Evolutionary conservation across 23 tunicate genomes (phyloP).

Genomic region (Styela clava): DNA sequence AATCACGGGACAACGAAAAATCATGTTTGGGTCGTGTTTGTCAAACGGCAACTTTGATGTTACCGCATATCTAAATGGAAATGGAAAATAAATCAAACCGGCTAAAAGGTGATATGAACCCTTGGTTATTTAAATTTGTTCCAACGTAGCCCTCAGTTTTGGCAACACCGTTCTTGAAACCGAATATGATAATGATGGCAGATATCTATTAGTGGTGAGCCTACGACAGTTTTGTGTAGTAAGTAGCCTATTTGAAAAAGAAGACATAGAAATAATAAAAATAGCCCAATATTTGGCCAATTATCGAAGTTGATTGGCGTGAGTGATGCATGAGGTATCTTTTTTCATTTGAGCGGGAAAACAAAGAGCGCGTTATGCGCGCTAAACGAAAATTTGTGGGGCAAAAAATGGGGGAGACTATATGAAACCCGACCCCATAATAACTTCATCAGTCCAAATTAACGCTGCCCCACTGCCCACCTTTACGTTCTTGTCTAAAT

Average conservation of each 20-base stretch:
- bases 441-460: not conserved
- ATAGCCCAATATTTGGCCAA: not conserved
- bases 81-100: not conserved
- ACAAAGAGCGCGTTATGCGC: not conserved
- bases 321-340: not conserved
- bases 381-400: not conserved
- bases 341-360: not conserved
- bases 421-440: not conserved
- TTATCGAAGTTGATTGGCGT: not conserved
- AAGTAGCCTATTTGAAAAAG: not conserved
- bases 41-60: not conserved
- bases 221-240: not conserved
- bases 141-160: not conserved
- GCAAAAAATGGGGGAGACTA: not conserved
- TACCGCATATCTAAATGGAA: not conserved
- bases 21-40: too few relatives aligned
- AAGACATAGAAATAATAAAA: not conserved
- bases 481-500: too few relatives aligned
- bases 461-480: too few relatives aligned
- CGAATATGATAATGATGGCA: not conserved
- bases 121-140: not conserved
- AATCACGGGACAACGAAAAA: too few relatives aligned
- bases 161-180: not conserved
- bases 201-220: not conserved
- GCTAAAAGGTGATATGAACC: not conserved